Base-by-base conservation (phyloP, 64 coral and sea anemone genomes). In the Dendronephthya gigantea region DNA sequence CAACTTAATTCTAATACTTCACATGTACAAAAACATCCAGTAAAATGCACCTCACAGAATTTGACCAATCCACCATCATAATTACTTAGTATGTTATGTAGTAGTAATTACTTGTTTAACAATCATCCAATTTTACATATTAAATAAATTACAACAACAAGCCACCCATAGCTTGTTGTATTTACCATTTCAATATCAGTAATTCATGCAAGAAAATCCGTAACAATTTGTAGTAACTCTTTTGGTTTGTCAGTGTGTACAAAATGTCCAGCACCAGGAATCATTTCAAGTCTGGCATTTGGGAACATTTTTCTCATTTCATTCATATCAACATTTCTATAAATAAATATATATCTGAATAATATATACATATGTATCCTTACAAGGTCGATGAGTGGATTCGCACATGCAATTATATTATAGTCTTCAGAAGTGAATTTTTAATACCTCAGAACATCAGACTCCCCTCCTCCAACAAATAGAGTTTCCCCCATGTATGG, bases 221-320 rank as follows among this genome's bases (percentile, higher is more conserved):
- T 34, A 6, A 79, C 72, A 79, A 79, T 39, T 34, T 79, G 15
- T 19, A 79, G 36, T 13, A 79, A 79, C 9, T 79, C 72, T 39
- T 79, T 79, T 79, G 72, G 72, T 79, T 79, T 79, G 30, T 79
- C 72, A 28, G 72, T 8, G 32, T 79, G 72, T 35, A 79, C 72
- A 13, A 79, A 39, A 33, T 79, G 72, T 6, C 72, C 72, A 79
- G 72, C 72, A 79, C 72, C 72, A 9, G 72, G 72, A 39, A 79
- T 39, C 72, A 79, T 36, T 36, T 34, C 11, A 37, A 79, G 72
- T 7, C 36, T 19, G 17, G 32, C 72, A 15, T 34, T 36, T 36
- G 72, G 72, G 22, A 79, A 79, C 72, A 79, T 33, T 79, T 79
- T 39, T 19, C 72, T 34, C 13, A 79, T 79, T 34, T 12, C 28